Conservation (phyloP, 2,888 invertebrate species). For the Mellilla xanthometata region DNA sequence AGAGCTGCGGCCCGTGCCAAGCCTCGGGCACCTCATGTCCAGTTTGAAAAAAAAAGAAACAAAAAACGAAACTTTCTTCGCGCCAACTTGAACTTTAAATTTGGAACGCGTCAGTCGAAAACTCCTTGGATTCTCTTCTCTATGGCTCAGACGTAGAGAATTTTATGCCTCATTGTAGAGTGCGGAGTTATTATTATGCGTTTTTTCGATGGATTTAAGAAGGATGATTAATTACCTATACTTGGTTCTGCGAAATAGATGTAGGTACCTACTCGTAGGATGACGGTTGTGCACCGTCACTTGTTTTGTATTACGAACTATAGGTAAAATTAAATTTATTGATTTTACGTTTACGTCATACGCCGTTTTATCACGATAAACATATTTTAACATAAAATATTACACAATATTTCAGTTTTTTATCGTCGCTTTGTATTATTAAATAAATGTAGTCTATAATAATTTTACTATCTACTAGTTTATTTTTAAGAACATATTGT, state of each 20-base stretch:
- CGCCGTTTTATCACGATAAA: too few species aligned
- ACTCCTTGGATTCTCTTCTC: constrained; percentile 29
- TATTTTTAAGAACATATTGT: too few species aligned
- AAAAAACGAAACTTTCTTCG: constrained; percentile 20
- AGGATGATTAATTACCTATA: constrained; percentile 27
- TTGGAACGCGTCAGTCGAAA: constrained; percentile 12
- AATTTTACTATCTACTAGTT: too few species aligned
- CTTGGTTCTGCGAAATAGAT: constrained; percentile 18
- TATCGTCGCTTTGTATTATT: too few species aligned
- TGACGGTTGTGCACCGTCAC: too few species aligned
- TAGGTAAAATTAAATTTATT: too few species aligned
- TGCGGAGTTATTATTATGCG: constrained; percentile 41
- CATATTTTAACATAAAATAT: too few species aligned
- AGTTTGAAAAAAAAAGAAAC: constrained; percentile 29
- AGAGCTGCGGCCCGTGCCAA: constrained; percentile 43
- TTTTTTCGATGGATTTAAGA: constrained; percentile 26
- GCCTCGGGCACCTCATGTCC: constrained; percentile 38
- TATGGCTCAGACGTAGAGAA: constrained; percentile 29
- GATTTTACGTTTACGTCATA: too few species aligned
- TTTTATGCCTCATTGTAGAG: constrained; percentile 46
- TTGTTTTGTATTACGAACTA: too few species aligned
- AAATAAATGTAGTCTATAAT: too few species aligned
- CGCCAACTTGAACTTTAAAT: constrained; percentile 26
- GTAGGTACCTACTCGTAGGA: neutral
- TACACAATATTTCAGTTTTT: too few species aligned